Percentiles rank a stretch among this genome's conserved stretches.
Conservation (phyloP, 2,888 invertebrate genomes). For the Polydrusus cervinus region DNA sequence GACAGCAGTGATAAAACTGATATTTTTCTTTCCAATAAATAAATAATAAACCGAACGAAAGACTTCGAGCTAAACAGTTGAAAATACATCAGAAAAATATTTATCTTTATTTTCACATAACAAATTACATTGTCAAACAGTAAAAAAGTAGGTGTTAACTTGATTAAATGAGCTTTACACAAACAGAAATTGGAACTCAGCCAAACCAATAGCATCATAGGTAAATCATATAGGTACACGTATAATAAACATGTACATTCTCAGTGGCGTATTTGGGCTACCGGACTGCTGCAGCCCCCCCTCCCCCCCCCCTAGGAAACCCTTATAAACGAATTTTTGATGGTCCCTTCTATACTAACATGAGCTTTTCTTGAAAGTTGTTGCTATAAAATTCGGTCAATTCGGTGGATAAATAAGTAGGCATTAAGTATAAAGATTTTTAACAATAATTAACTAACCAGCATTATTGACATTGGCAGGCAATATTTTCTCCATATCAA, state of each 20-base stretch:
- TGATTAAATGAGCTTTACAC: slow-evolving; percentile 31
- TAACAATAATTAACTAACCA: too few species aligned
- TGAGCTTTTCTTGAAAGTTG: too few species aligned
- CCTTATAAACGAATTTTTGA: too few species aligned
- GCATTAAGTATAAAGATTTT: too few species aligned
- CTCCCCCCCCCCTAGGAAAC: too few species aligned
- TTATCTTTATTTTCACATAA: slow-evolving; percentile 1
- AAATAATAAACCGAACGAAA: not conserved
- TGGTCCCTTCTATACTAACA: too few species aligned
- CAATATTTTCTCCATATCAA: too few species aligned
- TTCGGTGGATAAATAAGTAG: too few species aligned
- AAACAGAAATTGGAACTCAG: slow-evolving; percentile 15
- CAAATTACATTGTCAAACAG: slow-evolving; percentile 20
- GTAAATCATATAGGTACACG: slow-evolving; percentile 8
- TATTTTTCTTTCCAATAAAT: not conserved
- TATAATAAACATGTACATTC: slow-evolving; percentile 14
- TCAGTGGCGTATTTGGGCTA: too few species aligned
- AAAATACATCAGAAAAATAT: slow-evolving; percentile 6
- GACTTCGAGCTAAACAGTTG: not conserved
- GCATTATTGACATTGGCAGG: too few species aligned
- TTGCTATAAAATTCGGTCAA: too few species aligned
- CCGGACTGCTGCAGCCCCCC: too few species aligned
- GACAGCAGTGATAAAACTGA: not conserved
- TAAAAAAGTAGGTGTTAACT: slow-evolving; percentile 45
- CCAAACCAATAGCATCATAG: slow-evolving; percentile 35